Base-by-base conservation (phyloP, 2,113 vertebrate species). In the Perca flavescens region DNA sequence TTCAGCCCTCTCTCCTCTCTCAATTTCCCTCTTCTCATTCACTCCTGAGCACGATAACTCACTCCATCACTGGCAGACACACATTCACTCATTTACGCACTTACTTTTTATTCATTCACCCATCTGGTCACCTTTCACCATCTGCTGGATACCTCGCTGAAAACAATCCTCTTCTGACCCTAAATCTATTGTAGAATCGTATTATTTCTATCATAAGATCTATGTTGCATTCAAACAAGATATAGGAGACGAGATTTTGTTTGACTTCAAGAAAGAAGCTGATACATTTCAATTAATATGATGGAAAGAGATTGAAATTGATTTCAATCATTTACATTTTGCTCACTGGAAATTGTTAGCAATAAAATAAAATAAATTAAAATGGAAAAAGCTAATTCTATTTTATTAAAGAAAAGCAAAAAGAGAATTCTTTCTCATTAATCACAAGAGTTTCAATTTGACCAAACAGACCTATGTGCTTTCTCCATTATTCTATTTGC, bases 11-110 rank as follows among this genome's bases (percentile, higher is more conserved):
- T 69, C 66, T 71, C 25, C 19, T 84, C 84, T 75, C 79, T 80
- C 67, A 57, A 14, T 80, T 78, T 50, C 58, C 67, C 66, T 75
- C 67, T n/a, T 82, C 81, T 85, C 79, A 54, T 74, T 83, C 78
- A 57, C 78, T 73, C 62, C 57, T 4, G 16, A 54, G 46, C 25
- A 34, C n/a, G 21, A 88, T 68, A 81, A 79, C 80, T 86, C 78
- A 86, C 66, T 88, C 85, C 66, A 57, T 84, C 84, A 69, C 46
- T 76, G n/a, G 40, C 73, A n/a, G 83, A 43, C 77, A 61, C 63
- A 61, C 25, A 60, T 60, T 66, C 74, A 72, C 74, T 74, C 74
- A 50, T 81, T 83, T 68, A 60, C 70, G 61, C 21, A 40, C 58
- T 40, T 17, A 22, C 25, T 8, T 53, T 66, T 78, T 73, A 85